Base-by-base conservation (phyloP, 1,140 invertebrate species). In the Formica selysi region DNA sequence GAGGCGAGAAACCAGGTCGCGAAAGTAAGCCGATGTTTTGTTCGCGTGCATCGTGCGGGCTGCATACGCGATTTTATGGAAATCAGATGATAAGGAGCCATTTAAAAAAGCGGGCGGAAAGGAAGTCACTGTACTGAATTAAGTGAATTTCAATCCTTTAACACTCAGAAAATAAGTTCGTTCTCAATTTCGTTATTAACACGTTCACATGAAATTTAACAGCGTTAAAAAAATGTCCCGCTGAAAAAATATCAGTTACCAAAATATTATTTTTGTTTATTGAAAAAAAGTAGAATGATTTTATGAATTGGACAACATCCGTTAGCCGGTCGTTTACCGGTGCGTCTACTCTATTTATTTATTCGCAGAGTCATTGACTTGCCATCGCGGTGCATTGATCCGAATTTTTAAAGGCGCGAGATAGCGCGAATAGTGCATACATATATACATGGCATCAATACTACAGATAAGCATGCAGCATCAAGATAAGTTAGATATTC, bases 21-120 rank as follows among this genome's bases (percentile, higher is more conserved):
- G 85, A 87, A 87, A 87, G 76, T 76, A 71, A 87, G 87, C 61
- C 70, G 71, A 57, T 29, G 85, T 88, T 85, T 67, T 41, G 76
- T 87, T 79, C 73, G 59, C 78, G 70, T 74, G 61, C n/a, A 84
- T 13, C 36, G 16, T 36, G 6, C 71, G 81, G 6, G 13, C 36
- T 22, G 61, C 51, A 44, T 65, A 38, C 44, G 71, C 62, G 73
- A 78, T 85, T 67, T 67, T 32, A 38, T 41, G 44, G 61, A 59
- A 59, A 62, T 11, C 26, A 38, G 13, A 8, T 5, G 16, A 22
- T 5, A 65, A 65, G 44, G 6, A 22, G 29, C 19, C n/a, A 59
- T 74, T 59, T 16, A 0, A 51, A 51, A 19, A 51, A 16, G 4
- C 16, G 29, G 8, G 44, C 41, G 41, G 0, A 44, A 44, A 44